Conservation (phyloP, 2,113 vertebrate species). For the Mirza zaza region DNA sequence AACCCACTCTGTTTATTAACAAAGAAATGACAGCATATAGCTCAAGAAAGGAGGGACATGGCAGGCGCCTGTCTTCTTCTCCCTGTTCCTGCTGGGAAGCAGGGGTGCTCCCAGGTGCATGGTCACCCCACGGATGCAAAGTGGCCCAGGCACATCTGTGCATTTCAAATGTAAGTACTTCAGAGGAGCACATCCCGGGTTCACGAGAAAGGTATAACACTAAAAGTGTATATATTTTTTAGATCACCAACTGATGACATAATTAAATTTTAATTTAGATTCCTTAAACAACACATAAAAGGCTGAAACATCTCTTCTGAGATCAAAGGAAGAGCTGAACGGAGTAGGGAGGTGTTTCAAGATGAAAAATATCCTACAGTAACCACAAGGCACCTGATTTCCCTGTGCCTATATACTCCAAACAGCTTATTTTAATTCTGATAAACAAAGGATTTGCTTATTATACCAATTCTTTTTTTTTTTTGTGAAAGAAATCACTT, state of each 20-base stretch:
- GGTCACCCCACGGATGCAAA: not conserved
- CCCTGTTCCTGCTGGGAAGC: too few relatives aligned
- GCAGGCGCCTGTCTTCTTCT: not conserved
- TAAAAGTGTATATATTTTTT: not conserved
- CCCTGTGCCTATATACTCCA: not conserved
- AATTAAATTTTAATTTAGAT: not conserved
- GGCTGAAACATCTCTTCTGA: not conserved
- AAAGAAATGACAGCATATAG: not conserved
- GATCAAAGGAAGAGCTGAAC: not conserved
- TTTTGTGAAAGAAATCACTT: constrained; percentile 4
- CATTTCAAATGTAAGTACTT: not conserved
- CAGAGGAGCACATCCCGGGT: not conserved
- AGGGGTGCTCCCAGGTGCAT: too few relatives aligned
- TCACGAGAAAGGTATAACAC: not conserved
- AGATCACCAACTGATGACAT: not conserved
- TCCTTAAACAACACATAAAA: not conserved
- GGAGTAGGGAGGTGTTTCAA: not conserved
- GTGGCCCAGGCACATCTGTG: not conserved
- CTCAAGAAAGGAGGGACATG: not conserved
- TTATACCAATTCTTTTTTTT: not conserved
- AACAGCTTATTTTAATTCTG: not conserved
- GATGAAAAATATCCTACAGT: not conserved
- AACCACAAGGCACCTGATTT: not conserved
- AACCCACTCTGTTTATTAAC: not conserved
- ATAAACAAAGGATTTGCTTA: not conserved